Conservation (phyloP, 2,797 vertebrate species). For the Enteromius fasciolatus region DNA sequence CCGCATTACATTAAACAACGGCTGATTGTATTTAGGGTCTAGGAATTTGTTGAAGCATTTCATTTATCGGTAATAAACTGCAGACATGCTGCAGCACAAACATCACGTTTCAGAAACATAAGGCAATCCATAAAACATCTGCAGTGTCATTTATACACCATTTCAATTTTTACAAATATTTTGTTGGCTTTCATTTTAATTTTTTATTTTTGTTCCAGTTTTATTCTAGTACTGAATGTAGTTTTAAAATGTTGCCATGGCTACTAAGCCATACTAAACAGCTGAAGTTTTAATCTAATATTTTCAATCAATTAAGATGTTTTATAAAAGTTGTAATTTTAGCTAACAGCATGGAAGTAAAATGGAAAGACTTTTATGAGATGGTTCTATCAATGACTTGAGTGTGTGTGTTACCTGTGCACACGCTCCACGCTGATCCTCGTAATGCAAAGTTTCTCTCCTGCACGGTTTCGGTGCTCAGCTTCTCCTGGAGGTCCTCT, state of each 20-base stretch:
- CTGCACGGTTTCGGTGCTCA: constrained; percentile 67
- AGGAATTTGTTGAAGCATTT: neutral
- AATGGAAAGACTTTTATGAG: neutral
- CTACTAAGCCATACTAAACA: neutral
- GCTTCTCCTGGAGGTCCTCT: constrained; percentile 66
- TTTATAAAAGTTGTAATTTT: neutral
- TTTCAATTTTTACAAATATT: neutral
- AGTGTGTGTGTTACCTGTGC: constrained; percentile 70
- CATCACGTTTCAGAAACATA: neutral
- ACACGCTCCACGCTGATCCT: constrained; percentile 89
- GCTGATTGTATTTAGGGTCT: neutral
- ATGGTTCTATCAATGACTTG: too few species aligned
- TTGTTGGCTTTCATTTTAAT: neutral
- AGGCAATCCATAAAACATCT: neutral
- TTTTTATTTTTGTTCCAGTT: neutral
- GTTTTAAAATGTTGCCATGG: neutral
- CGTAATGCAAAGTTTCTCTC: constrained; percentile 80
- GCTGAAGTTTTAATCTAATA: neutral
- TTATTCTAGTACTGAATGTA: neutral
- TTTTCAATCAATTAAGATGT: neutral
- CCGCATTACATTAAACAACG: neutral
- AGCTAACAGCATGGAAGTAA: neutral
- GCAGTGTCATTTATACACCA: neutral
- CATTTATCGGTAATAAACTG: neutral
- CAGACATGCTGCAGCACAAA: neutral